Conservation (phyloP, 2,113 vertebrate genomes). For the Thamnaconus septentrionalis region DNA sequence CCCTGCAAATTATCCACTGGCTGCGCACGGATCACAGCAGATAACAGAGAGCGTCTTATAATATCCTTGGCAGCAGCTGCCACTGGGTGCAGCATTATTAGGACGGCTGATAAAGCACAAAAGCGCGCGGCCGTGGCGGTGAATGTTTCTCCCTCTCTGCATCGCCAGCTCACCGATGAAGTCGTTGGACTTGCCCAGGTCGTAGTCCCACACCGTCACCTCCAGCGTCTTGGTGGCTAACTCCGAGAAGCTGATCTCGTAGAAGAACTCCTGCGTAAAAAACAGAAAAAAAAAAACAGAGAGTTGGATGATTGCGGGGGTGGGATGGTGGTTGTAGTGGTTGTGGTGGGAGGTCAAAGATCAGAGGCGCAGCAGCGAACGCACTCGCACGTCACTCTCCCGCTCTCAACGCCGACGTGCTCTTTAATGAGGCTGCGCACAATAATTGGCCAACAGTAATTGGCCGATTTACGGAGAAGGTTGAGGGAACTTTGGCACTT, state of each 20-base stretch:
- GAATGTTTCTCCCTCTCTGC: neutral
- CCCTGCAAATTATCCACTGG: conserved; percentile 17
- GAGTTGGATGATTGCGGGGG: neutral
- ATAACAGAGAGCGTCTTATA: conserved; percentile 26
- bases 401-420: neutral
- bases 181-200: conserved; percentile 87
- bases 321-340: too few species aligned
- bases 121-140: too few species aligned
- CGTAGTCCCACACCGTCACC: conserved; percentile 90
- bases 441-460: conserved; percentile 20
- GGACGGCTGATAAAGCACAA: neutral
- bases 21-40: conserved; percentile 1
- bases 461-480: conserved; percentile 2
- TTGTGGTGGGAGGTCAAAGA: conserved; percentile 1
- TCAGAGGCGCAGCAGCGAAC: conserved; percentile 1
- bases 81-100: conserved; percentile 4
- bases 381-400: neutral
- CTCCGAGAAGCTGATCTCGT: conserved; percentile 82
- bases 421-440: conserved; percentile 22
- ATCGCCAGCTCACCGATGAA: conserved; percentile 83
- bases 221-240: conserved; percentile 84
- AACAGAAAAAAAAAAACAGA: conserved; percentile 4
- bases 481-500: neutral
- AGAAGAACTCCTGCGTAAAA: conserved; percentile 83
- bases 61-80: conserved; percentile 38